phyloP scores from a whole-genome alignment of 2,797 vertebrate genomes.

The Lacerta bilineata region DNA sequence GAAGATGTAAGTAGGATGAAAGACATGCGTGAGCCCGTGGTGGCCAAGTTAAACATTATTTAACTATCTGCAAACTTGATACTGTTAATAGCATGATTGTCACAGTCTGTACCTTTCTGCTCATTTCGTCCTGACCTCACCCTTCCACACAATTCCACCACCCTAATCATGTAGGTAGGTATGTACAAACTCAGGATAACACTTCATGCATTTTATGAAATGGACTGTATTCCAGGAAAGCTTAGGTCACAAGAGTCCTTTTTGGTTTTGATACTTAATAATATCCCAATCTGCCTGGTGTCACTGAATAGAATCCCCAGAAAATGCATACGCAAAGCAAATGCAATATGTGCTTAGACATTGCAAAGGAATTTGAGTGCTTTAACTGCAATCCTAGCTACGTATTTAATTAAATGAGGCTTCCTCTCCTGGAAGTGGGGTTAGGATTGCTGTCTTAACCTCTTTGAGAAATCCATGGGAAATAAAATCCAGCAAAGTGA shows the following conservation, averaged over 20 bases:
- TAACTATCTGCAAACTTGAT: neutral
- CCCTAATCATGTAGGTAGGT: no score
- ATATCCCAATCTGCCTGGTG: neutral
- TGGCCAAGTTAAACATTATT: neutral
- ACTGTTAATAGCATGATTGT: neutral
- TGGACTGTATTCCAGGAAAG: no score
- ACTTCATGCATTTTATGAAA: no score
- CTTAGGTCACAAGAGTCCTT: no score
- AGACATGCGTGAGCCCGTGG: neutral
- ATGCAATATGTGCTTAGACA: neutral
- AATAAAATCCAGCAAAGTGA: neutral
- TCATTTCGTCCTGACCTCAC: no score
- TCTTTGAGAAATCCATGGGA: constrained; percentile 1
- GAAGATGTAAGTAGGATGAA: constrained; percentile 81
- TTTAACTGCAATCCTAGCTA: neutral
- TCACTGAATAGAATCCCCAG: neutral
- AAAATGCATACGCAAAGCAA: no score
- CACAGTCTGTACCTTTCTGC: no score
- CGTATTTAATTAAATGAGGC: no score
- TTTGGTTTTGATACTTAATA: neutral
- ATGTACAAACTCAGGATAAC: no score
- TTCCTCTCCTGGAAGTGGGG: no score
- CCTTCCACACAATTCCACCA: no score
- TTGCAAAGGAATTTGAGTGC: neutral
- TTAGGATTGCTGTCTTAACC: no score